phyloP scores from a whole-genome alignment of 37 sponge, comb jelly and placozoan genomes.

The Theonella swinhoei region DNA sequence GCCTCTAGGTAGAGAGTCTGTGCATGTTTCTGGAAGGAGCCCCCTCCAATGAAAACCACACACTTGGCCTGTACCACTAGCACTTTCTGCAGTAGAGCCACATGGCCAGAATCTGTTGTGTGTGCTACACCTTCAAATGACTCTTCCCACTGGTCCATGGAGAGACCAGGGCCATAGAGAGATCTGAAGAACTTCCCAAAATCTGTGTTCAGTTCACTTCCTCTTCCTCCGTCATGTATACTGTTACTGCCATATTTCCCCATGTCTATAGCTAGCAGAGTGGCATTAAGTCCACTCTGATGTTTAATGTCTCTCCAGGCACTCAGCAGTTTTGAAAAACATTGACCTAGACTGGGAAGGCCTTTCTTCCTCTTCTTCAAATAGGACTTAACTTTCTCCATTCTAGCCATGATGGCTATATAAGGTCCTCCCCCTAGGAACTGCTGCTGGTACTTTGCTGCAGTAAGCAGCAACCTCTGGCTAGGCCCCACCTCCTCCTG shows the following conservation, averaged over 20 bases:
- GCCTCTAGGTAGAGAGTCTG: conserved; percentile 8
- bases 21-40: conserved; percentile 46
- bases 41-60: conserved; percentile 47
- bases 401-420: conserved; percentile 30
- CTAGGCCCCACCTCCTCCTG: conserved; percentile 32
- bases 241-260: conserved; percentile 38
- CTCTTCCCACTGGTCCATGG: conserved; percentile 25
- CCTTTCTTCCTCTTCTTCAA: neutral
- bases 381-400: conserved; percentile 15
- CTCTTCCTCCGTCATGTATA: conserved; percentile 5
- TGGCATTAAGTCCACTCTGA: neutral
- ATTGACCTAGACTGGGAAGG: neutral
- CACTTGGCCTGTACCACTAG: conserved; percentile 37
- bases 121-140: conserved; percentile 18
- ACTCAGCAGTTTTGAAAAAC: conserved; percentile 4
- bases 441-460: conserved; percentile 12
- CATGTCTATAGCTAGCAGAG: conserved; percentile 38
- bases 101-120: conserved; percentile 18
- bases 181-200: conserved; percentile 37
- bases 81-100: conserved; percentile 33
- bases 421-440: conserved; percentile 1
- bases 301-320: neutral
- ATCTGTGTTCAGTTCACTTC: neutral
- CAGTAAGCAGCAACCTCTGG: conserved; percentile 1
- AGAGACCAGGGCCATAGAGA: conserved; percentile 6